These are phyloP conservation scores for Drosophila phalerata DNA, from an alignment of 2,888 invertebrate species.

Conservation along the genomic window DNA sequence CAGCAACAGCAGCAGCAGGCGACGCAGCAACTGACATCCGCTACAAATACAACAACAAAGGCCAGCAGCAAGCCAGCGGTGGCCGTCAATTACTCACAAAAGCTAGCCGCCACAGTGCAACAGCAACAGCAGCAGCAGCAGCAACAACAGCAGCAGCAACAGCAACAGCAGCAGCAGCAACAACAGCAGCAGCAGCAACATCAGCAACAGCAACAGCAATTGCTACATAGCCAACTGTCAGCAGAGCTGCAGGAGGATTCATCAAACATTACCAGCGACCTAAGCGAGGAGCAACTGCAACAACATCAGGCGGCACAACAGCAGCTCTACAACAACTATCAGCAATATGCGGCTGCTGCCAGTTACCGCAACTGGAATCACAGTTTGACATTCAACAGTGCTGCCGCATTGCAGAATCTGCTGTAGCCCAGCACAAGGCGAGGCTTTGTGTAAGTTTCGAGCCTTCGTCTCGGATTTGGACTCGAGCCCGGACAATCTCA, in stretches of 20 bases:
- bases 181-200: constrained; percentile 71
- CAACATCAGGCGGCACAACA: constrained; percentile 81
- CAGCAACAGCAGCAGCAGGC: constrained; percentile 63
- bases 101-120: constrained; percentile 63
- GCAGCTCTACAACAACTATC: constrained; percentile 82
- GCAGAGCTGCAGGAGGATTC: constrained; percentile 80
- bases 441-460: constrained; percentile 50
- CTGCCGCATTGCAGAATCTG: constrained; percentile 82
- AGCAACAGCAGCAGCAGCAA: constrained; percentile 70
- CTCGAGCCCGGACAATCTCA: neutral
- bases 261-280: constrained; percentile 82
- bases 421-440: constrained; percentile 78
- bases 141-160: constrained; percentile 58
- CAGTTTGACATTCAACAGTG: constrained; percentile 81
- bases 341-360: constrained; percentile 82
- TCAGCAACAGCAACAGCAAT: constrained; percentile 70
- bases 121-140: constrained; percentile 68
- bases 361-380: constrained; percentile 83
- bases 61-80: constrained; percentile 73
- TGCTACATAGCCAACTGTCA: constrained; percentile 76
- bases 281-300: constrained; percentile 83
- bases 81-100: constrained; percentile 72
- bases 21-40: constrained; percentile 78
- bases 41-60: constrained; percentile 71
- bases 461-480: constrained; percentile 2